Evolutionary conservation across 2,113 vertebrate species (phyloP).

Genomic region (Peucedramus taeniatus): DNA sequence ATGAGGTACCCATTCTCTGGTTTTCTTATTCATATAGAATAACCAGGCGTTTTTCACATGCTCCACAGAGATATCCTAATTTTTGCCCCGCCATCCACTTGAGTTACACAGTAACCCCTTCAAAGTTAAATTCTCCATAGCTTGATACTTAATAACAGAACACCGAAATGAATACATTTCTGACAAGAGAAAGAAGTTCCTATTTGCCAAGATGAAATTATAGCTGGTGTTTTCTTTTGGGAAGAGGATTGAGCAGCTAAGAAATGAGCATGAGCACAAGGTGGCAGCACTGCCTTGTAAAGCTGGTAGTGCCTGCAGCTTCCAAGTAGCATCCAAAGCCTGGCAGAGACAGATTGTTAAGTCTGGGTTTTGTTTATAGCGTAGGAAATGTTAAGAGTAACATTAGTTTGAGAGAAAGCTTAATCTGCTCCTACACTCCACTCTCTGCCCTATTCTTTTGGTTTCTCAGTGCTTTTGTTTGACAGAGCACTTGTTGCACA

Average conservation of each 20-base stretch:
- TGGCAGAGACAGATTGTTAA: conserved; percentile 62
- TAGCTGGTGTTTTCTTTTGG: neutral
- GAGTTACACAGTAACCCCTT: neutral
- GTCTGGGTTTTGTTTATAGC: conserved; percentile 19
- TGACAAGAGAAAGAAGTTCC: neutral
- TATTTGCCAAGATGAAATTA: neutral
- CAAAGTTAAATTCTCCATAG: neutral
- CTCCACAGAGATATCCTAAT: neutral
- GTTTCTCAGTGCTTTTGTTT: neutral
- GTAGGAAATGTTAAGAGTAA: neutral
- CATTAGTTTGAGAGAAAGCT: neutral
- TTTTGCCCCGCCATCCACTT: neutral
- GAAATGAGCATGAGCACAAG: conserved; percentile 73
- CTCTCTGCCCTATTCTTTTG: neutral
- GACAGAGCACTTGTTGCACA: neutral
- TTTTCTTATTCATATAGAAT: neutral
- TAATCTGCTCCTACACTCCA: neutral
- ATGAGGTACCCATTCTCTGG: conserved; percentile 60
- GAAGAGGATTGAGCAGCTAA: conserved; percentile 63
- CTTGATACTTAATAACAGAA: neutral
- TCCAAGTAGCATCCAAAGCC: conserved; percentile 48
- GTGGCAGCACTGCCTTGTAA: conserved; percentile 72
- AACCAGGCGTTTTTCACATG: accelerated
- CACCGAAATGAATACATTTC: accelerated
- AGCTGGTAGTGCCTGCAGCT: conserved; percentile 49